A percentile compares a stretch with the other conserved stretches of the same genome.
These are phyloP conservation scores for Ictalurus punctatus DNA, from an alignment of 2,113 vertebrate genomes.

Conservation along the genomic window DNA sequence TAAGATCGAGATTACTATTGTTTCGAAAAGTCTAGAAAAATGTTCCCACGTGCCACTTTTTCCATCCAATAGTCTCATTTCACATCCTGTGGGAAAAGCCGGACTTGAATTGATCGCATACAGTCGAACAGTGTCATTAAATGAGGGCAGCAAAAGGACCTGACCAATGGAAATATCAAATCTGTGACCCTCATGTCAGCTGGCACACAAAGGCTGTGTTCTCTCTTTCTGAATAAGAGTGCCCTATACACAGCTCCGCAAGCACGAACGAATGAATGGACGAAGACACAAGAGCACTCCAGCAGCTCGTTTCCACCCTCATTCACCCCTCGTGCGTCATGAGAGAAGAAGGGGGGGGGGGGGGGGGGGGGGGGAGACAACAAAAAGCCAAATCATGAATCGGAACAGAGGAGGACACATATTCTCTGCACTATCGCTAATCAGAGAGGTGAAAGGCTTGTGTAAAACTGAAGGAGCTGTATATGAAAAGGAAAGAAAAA, in stretches of 20 bases:
- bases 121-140: conserved; percentile 1
- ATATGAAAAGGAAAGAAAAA: not conserved
- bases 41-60: not conserved
- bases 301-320: conserved; percentile 33
- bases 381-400: conserved; percentile 17
- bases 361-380: not conserved
- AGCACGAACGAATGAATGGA: conserved; percentile 20
- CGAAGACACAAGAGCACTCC: conserved; percentile 32
- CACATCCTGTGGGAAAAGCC: conserved; percentile 16
- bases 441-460: conserved; percentile 12
- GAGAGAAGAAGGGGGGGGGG: not conserved
- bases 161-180: conserved; percentile 19
- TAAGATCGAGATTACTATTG: not conserved
- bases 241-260: conserved; percentile 17
- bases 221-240: not conserved
- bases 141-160: conserved; percentile 7
- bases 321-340: conserved; percentile 34
- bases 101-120: conserved; percentile 1
- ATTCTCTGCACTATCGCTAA: conserved; percentile 7
- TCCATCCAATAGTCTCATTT: not conserved
- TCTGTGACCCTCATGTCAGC: conserved; percentile 21
- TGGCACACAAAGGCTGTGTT: conserved; percentile 35
- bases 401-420: conserved; percentile 19
- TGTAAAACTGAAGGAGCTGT: not conserved
- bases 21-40: not conserved